Evolutionary conservation across 1,140 invertebrate species (phyloP).

Genomic region (Diachasmimorpha longicaudata): DNA sequence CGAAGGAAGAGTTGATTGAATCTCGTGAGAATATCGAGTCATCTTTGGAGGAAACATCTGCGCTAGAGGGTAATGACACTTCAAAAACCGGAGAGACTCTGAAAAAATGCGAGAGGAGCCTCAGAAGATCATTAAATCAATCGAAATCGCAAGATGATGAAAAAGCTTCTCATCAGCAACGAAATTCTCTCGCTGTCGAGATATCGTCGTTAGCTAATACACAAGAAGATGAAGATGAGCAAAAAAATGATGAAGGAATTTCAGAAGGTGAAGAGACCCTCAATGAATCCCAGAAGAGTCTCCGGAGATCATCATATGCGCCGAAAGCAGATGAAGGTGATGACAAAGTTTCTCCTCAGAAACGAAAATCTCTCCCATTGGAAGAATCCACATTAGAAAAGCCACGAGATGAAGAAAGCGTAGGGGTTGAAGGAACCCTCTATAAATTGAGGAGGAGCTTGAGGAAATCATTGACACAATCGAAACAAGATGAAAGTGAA

Average conservation of each 20-base stretch:
- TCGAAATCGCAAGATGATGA: too few species aligned
- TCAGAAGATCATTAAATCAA: background rate
- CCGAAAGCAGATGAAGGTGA: background rate
- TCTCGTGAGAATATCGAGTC: background rate
- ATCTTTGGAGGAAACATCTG: too few species aligned
- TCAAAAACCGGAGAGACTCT: background rate
- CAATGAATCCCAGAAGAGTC: too few species aligned
- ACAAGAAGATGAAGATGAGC: too few species aligned
- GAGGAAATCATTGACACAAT: background rate
- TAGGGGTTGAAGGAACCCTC: background rate
- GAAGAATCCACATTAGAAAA: background rate
- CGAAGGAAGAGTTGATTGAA: background rate
- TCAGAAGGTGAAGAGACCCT: too few species aligned
- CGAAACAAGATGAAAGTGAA: background rate
- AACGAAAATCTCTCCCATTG: background rate
- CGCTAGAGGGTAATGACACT: too few species aligned
- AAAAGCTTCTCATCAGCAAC: too few species aligned
- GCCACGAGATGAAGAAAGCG: background rate
- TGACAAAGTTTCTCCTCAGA: background rate
- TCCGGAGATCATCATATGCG: too few species aligned
- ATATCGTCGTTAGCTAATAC: too few species aligned
- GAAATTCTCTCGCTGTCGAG: too few species aligned
- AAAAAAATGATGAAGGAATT: too few species aligned
- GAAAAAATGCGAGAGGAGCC: background rate
- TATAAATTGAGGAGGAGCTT: background rate